phyloP scores from a whole-genome alignment of 2,113 vertebrate species.

The Mastomys coucha region DNA sequence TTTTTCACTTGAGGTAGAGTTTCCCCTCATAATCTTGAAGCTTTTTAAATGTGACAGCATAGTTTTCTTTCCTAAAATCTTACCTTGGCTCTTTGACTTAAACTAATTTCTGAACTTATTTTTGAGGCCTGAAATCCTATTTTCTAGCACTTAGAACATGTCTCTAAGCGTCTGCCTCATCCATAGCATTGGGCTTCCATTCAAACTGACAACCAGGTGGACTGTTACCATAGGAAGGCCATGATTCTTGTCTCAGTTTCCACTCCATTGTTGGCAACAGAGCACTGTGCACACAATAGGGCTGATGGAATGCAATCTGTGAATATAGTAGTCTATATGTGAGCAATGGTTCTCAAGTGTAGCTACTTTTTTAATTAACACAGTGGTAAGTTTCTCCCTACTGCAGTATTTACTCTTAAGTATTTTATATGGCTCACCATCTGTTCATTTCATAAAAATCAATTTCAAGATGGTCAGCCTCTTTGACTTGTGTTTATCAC shows the following conservation, averaged over 20 bases:
- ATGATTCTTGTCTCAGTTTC: not conserved
- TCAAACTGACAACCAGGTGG: fast-evolving
- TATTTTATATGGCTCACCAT: slow-evolving; percentile 58
- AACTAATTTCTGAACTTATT: not conserved
- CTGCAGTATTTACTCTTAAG: slow-evolving; percentile 59
- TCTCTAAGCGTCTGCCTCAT: not conserved
- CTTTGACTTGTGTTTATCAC: slow-evolving; percentile 70
- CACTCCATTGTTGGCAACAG: not conserved
- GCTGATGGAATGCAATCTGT: not conserved
- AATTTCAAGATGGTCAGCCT: slow-evolving; percentile 43
- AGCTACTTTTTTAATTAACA: slow-evolving; percentile 20
- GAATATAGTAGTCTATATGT: not conserved
- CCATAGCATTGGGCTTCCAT: not conserved
- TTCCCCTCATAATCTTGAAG: not conserved
- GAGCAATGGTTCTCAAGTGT: not conserved
- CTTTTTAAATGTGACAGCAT: not conserved
- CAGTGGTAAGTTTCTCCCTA: not conserved
- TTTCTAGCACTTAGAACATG: not conserved
- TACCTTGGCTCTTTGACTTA: slow-evolving; percentile 13
- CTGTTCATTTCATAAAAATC: slow-evolving; percentile 70
- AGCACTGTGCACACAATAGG: not conserved
- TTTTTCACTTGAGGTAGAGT: not conserved
- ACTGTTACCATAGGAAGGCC: not conserved
- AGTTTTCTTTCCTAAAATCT: not conserved
- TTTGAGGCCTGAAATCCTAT: not conserved